These are phyloP conservation scores for Hyles vespertilio DNA, from an alignment of 1,140 invertebrate genomes.

Conservation along the genomic window DNA sequence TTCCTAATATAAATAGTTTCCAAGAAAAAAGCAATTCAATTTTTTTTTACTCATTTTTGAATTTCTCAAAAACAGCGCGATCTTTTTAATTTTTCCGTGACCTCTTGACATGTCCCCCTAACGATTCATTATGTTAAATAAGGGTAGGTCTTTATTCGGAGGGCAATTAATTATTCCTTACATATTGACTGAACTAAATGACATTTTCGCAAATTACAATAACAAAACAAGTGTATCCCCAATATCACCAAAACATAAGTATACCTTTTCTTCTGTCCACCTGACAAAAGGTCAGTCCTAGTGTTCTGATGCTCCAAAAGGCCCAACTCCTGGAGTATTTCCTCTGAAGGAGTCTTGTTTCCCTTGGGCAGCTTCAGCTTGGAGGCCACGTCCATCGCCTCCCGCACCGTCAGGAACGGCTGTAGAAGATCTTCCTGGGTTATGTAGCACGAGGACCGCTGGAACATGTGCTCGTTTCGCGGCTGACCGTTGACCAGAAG, in stretches of 20 bases:
- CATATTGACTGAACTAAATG: no score
- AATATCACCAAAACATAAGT: background rate
- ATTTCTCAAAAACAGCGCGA: no score
- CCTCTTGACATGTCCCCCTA: no score
- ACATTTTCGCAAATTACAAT: background rate
- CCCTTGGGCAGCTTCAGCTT: constrained; percentile 82
- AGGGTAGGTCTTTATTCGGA: no score
- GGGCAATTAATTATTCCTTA: no score
- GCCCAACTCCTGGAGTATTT: constrained; percentile 78
- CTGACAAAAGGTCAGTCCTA: constrained; percentile 80
- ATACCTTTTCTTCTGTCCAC: constrained; percentile 83
- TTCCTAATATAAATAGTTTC: no score
- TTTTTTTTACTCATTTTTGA: no score
- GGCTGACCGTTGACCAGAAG: constrained; percentile 68
- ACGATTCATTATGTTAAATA: no score
- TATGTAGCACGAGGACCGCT: constrained; percentile 86
- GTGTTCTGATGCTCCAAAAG: constrained; percentile 81
- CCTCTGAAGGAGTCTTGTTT: constrained; percentile 57
- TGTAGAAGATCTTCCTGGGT: constrained; percentile 92
- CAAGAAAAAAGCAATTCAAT: no score
- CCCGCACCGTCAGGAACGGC: constrained; percentile 87
- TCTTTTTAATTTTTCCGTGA: no score
- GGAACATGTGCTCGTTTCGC: constrained; percentile 61
- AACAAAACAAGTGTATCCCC: constrained; percentile 2
- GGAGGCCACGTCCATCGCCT: constrained; percentile 89